Conservation (phyloP, 2,113 vertebrate species). For the Corvus hawaiiensis region DNA sequence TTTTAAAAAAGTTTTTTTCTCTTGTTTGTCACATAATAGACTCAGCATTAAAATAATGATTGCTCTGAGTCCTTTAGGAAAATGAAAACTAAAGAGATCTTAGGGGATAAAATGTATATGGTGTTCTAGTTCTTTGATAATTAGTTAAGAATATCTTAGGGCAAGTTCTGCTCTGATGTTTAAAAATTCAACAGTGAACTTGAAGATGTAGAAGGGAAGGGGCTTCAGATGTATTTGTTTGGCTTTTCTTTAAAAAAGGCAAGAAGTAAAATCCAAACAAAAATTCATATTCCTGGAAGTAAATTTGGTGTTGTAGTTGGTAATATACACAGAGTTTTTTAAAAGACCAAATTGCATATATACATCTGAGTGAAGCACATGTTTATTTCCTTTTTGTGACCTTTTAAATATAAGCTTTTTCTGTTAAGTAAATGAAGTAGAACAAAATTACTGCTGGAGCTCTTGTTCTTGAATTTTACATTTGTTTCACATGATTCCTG, state of each 20-base stretch:
- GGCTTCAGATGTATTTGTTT: background rate
- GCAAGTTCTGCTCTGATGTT: background rate
- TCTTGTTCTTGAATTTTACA: background rate
- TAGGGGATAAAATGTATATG: background rate
- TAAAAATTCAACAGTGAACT: background rate
- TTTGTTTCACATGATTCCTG: background rate
- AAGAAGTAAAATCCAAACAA: background rate
- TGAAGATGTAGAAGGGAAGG: background rate
- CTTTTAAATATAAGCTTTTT: background rate
- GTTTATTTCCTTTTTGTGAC: background rate
- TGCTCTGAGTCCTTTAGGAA: background rate
- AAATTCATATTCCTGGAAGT: background rate
- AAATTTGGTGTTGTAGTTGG: background rate
- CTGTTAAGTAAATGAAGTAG: background rate
- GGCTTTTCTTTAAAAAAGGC: background rate
- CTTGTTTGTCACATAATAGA: background rate
- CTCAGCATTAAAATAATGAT: background rate
- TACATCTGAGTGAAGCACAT: background rate
- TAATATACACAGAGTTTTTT: background rate
- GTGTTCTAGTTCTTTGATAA: background rate
- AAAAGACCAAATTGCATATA: background rate
- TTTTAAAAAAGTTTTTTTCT: background rate
- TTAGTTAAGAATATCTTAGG: background rate
- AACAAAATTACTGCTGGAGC: background rate
- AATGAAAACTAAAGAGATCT: background rate